phyloP scores from a whole-genome alignment of 2,797 vertebrate genomes.

The Glyptemys insculpta region DNA sequence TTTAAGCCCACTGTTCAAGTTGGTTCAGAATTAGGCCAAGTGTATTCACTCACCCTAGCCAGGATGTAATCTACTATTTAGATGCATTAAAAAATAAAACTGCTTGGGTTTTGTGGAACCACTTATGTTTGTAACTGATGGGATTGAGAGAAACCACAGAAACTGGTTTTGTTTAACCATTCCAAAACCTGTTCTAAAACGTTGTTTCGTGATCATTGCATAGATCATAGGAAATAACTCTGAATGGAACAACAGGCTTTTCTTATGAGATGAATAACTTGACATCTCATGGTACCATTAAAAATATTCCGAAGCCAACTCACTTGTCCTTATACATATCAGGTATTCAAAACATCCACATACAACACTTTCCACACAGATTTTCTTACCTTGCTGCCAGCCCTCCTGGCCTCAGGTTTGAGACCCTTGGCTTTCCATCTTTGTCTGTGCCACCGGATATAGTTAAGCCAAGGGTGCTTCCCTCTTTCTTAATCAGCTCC shows the following conservation, averaged over 20 bases:
- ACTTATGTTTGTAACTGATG: background rate
- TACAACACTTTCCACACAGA: background rate
- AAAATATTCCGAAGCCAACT: background rate
- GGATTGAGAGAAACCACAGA: background rate
- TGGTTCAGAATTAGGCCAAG: conserved; percentile 47
- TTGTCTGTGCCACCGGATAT: conserved; percentile 98
- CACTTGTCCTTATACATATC: background rate
- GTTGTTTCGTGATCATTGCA: background rate
- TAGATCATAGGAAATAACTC: conserved; percentile 12
- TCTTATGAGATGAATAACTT: conserved; percentile 45
- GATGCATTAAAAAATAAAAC: conserved; percentile 51
- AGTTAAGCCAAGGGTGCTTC: conserved; percentile 95
- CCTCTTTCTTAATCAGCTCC: conserved; percentile 97
- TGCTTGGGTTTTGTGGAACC: conserved; percentile 62
- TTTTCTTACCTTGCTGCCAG: conserved; percentile 92
- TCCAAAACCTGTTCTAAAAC: conserved; percentile 30
- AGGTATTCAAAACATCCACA: background rate
- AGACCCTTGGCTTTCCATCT: conserved; percentile 96
- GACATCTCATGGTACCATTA: background rate
- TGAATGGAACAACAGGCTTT: conserved; percentile 14
- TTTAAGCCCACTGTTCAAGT: conserved; percentile 38
- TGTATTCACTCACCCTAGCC: conserved; percentile 40
- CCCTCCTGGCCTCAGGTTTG: conserved; percentile 93
- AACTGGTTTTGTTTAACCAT: conserved; percentile 35
- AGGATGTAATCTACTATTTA: conserved; percentile 56